phyloP scores from a whole-genome alignment of 2,888 invertebrate species.

The Ernsta delagoae region DNA sequence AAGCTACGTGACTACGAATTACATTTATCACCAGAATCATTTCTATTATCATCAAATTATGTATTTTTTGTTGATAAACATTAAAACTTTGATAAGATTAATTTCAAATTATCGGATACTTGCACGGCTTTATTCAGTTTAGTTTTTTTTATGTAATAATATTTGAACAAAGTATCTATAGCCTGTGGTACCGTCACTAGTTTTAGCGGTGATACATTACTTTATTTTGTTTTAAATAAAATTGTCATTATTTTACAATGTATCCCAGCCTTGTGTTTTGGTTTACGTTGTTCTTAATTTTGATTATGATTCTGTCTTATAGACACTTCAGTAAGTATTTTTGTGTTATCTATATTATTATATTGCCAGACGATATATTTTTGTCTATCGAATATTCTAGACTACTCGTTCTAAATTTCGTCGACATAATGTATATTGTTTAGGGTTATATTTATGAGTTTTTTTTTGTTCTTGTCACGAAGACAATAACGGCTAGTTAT shows the following conservation, averaged over 20 bases:
- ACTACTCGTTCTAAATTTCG: too few species aligned
- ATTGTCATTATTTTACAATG: constrained; percentile 26
- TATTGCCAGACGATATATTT: too few species aligned
- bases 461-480: too few species aligned
- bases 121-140: neutral
- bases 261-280: constrained; percentile 51
- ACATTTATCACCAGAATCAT: constrained; percentile 25
- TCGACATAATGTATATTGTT: too few species aligned
- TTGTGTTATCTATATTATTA: neutral
- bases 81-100: constrained; percentile 33
- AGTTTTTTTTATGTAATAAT: neutral
- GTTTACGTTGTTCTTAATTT: constrained; percentile 47
- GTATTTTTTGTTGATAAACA: constrained; percentile 31
- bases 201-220: neutral
- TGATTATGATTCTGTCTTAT: constrained; percentile 46
- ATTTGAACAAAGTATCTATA: neutral
- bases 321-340: constrained; percentile 49
- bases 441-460: too few species aligned
- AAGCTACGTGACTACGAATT: neutral
- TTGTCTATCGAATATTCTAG: neutral
- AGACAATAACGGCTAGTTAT: too few species aligned
- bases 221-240: neutral
- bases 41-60: constrained; percentile 39
- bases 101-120: constrained; percentile 5
- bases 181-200: neutral